Percentiles rank a stretch among this genome's conserved stretches.
Evolutionary conservation across 1,140 invertebrate genomes (phyloP).

Genomic region (Drosophila persimilis): DNA sequence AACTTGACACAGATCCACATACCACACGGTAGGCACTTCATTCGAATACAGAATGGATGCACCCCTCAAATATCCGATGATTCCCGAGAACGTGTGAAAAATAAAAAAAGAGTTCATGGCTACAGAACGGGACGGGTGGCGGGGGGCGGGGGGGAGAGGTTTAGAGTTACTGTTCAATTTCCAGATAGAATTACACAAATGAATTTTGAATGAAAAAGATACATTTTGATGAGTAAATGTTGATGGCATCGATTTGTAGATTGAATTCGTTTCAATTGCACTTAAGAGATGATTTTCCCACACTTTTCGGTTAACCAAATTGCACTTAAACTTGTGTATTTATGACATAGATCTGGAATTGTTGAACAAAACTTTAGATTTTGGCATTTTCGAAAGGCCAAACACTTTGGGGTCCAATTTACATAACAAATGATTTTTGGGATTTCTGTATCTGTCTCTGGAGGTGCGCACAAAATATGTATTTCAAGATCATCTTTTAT

Average conservation of each 20-base stretch:
- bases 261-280: too few relatives aligned
- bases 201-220: too few relatives aligned
- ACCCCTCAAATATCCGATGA: constrained; percentile 52
- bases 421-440: constrained; percentile 54
- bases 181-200: too few relatives aligned
- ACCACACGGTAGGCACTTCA: too few relatives aligned
- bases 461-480: constrained; percentile 61
- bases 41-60: not conserved
- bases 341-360: constrained; percentile 39
- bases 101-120: constrained; percentile 10
- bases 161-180: too few relatives aligned
- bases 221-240: too few relatives aligned
- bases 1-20: constrained; percentile 65
- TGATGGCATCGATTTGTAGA: too few relatives aligned
- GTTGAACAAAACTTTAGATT: constrained; percentile 42
- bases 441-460: constrained; percentile 21
- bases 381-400: constrained; percentile 37
- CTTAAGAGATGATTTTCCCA: constrained; percentile 6
- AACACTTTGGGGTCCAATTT: constrained; percentile 41
- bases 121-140: too few relatives aligned
- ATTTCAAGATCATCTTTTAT: constrained; percentile 38
- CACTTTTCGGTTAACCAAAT: constrained; percentile 3
- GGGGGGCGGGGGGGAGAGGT: too few relatives aligned
- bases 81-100: constrained; percentile 57
- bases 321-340: constrained; percentile 30